Evolutionary conservation across 2,113 vertebrate species (phyloP).

Genomic region (Poeciliopsis turrubarensis): DNA sequence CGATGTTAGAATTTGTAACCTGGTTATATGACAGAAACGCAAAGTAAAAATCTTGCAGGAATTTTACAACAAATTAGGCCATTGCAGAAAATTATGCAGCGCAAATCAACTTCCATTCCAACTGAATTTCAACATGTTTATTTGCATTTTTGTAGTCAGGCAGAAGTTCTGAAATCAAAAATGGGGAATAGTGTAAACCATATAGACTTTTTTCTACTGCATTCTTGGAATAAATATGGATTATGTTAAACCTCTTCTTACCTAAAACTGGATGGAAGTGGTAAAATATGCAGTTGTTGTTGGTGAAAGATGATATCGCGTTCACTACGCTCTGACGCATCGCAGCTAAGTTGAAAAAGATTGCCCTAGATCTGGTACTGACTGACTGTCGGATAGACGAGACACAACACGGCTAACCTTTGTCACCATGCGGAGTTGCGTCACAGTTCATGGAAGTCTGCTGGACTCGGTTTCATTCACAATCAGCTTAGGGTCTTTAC

Average conservation of each 20-base stretch:
- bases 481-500: constrained; percentile 46
- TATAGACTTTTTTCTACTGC: too few species aligned
- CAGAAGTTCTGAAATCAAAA: background rate
- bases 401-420: background rate
- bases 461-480: constrained; percentile 30
- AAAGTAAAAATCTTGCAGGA: background rate
- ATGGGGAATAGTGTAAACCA: background rate
- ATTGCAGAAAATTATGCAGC: background rate
- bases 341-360: background rate
- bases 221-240: too few species aligned
- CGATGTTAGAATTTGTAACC: background rate
- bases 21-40: background rate
- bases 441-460: background rate
- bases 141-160: too few species aligned
- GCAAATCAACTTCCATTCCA: too few species aligned
- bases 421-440: background rate
- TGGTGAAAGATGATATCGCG: too few species aligned
- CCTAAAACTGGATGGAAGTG: too few species aligned
- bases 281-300: too few species aligned
- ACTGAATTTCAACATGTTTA: too few species aligned
- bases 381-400: background rate
- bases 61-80: background rate
- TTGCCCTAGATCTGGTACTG: background rate
- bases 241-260: too few species aligned
- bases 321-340: background rate